Evolutionary conservation across 2,113 vertebrate species (phyloP), one percentile per base, ranked within the genome.

Genomic region (Australoheros scitulus): DNA sequence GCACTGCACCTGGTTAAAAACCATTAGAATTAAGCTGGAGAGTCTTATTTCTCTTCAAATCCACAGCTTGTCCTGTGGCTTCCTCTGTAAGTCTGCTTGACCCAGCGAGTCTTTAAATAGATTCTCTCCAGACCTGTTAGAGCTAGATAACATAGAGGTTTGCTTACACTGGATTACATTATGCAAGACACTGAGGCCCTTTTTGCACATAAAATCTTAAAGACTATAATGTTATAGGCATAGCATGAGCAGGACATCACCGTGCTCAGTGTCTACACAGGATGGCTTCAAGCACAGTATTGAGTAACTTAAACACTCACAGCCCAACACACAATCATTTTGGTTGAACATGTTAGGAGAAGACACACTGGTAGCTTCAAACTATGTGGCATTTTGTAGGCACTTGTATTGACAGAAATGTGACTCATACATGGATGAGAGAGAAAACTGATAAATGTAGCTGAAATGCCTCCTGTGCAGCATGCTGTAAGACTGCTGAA

Each of bases 41-140:
- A 68, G 56, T 41, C 41, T 50, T 38, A 41, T 64, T 80, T 61
- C 17, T 56, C 11, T 55, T 72, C 52, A n/a, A 43, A 85, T 81
- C 36, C 55, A 50, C 63, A 83, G 34, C 60, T 61, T 61, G 32
- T 59, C 18, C 36, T 5, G 41, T 72, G 68, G 47, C 68, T 72
- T 55, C 47, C 11, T 72, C 26, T 38, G 8, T 38, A 72, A 55
- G 68, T 14, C 68, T 72, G 68, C 47, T 61, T 77, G 32, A 82
- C 34, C 34, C 26, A 41, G 15, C n/a, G 32, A 10, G 14, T 34
- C 77, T 56, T 68, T 64, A 34, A 4, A 84, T 17, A 63, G 26
- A 72, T 75, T 70, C 75, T 84, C 24, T 56, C 34, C 11, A 70
- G 38, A 20, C 38, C 57, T 52, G 18, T 60, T 74, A 76, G 13